Base-by-base conservation (phyloP, 2,113 vertebrate species). In the Trinectes maculatus region DNA sequence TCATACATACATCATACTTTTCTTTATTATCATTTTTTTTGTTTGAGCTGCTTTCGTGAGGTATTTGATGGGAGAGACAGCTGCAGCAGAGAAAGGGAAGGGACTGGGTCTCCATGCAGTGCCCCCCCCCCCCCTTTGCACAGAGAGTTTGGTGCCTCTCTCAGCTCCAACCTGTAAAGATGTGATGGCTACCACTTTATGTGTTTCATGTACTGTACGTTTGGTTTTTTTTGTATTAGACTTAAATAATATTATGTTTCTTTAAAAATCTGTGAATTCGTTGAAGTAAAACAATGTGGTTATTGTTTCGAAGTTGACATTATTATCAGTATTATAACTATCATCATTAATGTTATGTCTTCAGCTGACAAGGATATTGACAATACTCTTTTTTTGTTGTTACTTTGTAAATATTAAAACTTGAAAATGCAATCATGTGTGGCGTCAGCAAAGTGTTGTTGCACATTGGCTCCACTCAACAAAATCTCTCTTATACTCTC, bases 341-440 rank as follows among this genome's bases (percentile, higher is more conserved):
- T 81, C 44, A 71, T 79, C 62, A 54, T 86, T 77, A 69, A 61
- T 86, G 70, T 70, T 73, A 68, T 83, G 74, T 87, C 81, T 76
- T 68, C 77, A 71, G 77, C 71, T 60, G 81, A 77, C 80, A 65
- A 29, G 61, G 79, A 63, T 73, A 8, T 85, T 73, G 56, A 66
- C 79, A 64, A 70, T 75, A 79, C 71, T 58, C 60, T 61, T 85
- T 79, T 74, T 77, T 70, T 84, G 75, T 71, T 57, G 67, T 86
- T 77, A 62, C 78, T 88, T 89, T 93, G 87, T 92, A 90, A 91
- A 92, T 92, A 91, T 89, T 79, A 78, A 86, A 90, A 84, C 86
- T 86, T 91, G 85, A 91, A 91, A 87, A 86, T 78, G 62, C 80
- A 87, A 89, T 78, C 71, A 80, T 61, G 69, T 89, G 77, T 88